These are phyloP conservation scores for Pseudolaguvia tuberculata DNA, from an alignment of 2,113 vertebrate species.

Conservation along the genomic window DNA sequence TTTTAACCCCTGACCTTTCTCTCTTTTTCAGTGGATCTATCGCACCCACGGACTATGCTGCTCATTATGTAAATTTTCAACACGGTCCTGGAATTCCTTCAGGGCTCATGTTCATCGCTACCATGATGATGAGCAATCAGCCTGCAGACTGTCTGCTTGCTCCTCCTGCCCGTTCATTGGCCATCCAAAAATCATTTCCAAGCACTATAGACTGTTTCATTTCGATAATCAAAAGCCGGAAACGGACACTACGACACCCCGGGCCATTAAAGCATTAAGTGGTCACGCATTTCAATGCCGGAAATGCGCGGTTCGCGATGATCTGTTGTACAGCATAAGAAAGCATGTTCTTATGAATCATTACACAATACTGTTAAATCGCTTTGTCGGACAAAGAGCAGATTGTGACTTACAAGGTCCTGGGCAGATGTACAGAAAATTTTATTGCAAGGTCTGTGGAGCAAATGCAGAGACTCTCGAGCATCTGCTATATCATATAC, in stretches of 20 bases:
- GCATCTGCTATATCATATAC: constrained; percentile 85
- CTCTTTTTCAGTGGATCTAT: constrained; percentile 64
- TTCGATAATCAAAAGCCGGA: constrained; percentile 33
- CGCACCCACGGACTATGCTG: constrained; percentile 66
- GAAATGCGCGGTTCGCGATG: constrained; percentile 58
- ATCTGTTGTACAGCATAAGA: constrained; percentile 64
- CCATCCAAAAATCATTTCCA: constrained; percentile 60
- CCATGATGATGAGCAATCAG: constrained; percentile 59
- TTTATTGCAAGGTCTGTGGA: constrained; percentile 87
- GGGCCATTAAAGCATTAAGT: constrained; percentile 32
- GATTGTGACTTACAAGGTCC: constrained; percentile 36
- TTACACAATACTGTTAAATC: constrained; percentile 57
- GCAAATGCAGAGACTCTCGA: constrained; percentile 77
- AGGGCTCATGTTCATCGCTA: constrained; percentile 62
- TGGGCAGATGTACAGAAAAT: constrained; percentile 56
- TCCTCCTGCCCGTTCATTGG: constrained; percentile 61
- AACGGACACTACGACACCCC: constrained; percentile 1
- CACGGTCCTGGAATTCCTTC: constrained; percentile 65
- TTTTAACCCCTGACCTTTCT: background rate
- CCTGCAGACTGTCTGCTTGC: constrained; percentile 58
- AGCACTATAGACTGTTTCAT: constrained; percentile 65
- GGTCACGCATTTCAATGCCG: constrained; percentile 64
- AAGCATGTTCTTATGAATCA: constrained; percentile 72
- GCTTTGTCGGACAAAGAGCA: constrained; percentile 61
- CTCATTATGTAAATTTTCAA: constrained; percentile 64